These are phyloP conservation scores for Drosophila truncata DNA, from an alignment of 1,140 invertebrate genomes.

Conservation along the genomic window DNA sequence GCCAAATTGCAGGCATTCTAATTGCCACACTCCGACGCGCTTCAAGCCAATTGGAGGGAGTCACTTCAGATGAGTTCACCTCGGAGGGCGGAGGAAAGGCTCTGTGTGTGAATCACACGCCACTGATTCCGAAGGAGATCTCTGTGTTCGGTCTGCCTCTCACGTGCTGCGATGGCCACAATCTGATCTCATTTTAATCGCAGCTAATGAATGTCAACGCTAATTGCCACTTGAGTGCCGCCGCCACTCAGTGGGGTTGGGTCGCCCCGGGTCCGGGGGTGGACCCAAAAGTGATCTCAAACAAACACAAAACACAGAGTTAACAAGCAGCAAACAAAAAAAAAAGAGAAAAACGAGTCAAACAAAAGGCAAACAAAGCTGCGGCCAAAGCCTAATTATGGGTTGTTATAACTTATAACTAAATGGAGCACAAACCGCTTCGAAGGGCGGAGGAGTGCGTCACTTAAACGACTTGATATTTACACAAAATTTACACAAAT, in stretches of 20 bases:
- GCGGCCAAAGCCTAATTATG: constrained; percentile 51
- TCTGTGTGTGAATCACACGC: constrained; percentile 56
- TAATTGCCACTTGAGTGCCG: constrained; percentile 67
- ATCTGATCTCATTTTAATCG: constrained; percentile 81
- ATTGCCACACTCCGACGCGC: constrained; percentile 24
- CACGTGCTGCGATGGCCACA: constrained; percentile 58
- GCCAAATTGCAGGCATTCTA: constrained; percentile 39
- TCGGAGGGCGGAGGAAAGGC: not conserved
- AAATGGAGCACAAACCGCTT: constrained; percentile 28
- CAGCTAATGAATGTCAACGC: constrained; percentile 78
- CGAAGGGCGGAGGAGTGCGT: constrained; percentile 19
- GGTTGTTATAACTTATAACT: constrained; percentile 32
- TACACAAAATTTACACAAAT: constrained; percentile 59
- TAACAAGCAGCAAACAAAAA: constrained; percentile 36
- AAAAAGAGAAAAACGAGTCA: constrained; percentile 29
- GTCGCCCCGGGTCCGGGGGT: constrained; percentile 10
- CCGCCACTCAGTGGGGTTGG: not conserved
- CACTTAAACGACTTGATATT: constrained; percentile 57
- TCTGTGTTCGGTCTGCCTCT: constrained; percentile 11
- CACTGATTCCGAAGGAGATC: constrained; percentile 13
- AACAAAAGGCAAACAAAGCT: constrained; percentile 45
- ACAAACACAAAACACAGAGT: constrained; percentile 46
- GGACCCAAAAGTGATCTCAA: constrained; percentile 47
- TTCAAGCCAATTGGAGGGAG: not conserved
- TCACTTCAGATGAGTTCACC: constrained; percentile 8